phyloP scores from a whole-genome alignment of 53 echinoderm and acorn worm genomes.

The Crossaster papposus region DNA sequence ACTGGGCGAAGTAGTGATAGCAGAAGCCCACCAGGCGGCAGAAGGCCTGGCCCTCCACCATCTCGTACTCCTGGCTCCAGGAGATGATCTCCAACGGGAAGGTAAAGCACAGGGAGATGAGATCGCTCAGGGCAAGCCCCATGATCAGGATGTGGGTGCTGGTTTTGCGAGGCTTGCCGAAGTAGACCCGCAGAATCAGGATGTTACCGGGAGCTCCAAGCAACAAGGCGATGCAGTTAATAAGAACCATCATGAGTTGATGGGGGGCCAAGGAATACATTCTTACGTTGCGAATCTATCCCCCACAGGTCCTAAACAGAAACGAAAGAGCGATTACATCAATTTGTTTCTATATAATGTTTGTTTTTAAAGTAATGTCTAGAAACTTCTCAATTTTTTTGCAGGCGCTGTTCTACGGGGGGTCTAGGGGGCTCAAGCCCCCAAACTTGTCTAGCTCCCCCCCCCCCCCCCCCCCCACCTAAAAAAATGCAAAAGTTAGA shows the following conservation, averaged over 20 bases:
- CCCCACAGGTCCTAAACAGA: not conserved
- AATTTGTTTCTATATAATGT: not conserved
- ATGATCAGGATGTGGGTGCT: slow-evolving; percentile 58
- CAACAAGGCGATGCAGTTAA: slow-evolving; percentile 28
- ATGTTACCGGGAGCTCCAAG: slow-evolving; percentile 45
- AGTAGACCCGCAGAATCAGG: slow-evolving; percentile 41
- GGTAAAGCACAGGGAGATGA: slow-evolving; percentile 38
- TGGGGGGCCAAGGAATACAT: slow-evolving; percentile 37
- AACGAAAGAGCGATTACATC: not conserved
- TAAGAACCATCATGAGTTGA: slow-evolving; percentile 35
- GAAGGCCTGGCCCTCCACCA: not conserved
- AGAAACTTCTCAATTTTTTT: no score
- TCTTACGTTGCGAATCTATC: not conserved
- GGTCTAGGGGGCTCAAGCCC: no score
- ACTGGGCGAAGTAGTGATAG: slow-evolving; percentile 56
- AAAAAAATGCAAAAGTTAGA: no score
- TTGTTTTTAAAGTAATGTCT: no score
- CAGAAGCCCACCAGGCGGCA: slow-evolving; percentile 35
- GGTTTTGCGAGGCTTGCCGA: slow-evolving; percentile 43
- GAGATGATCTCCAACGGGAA: slow-evolving; percentile 49
- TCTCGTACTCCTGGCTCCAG: slow-evolving; percentile 26
- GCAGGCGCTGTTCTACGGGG: no score
- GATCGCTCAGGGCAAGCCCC: slow-evolving; percentile 50
- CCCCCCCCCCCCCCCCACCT: no score
- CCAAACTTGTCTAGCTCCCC: no score